Conservation (phyloP, 2,888 invertebrate species). For the Isoperla grammatica region DNA sequence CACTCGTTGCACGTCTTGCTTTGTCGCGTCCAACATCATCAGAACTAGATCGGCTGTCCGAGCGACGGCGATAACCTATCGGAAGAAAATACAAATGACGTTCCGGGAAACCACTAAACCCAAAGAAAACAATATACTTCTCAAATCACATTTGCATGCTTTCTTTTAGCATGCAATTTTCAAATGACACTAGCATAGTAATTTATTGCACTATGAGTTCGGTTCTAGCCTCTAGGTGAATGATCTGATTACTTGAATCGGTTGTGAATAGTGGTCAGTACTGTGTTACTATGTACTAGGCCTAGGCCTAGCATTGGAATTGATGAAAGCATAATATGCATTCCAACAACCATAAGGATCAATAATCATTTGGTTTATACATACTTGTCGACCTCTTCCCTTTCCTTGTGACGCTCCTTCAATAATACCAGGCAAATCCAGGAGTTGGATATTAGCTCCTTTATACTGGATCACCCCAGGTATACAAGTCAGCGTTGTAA, state of each 20-base stretch:
- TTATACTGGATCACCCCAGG: slow-evolving; percentile 98
- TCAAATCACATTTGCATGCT: background rate
- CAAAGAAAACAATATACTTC: background rate
- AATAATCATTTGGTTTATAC: too few species aligned
- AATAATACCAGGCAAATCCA: slow-evolving; percentile 98
- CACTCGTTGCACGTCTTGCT: slow-evolving; percentile 91
- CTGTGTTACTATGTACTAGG: too few species aligned
- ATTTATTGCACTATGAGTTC: too few species aligned
- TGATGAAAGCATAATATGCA: too few species aligned
- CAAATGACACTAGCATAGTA: too few species aligned
- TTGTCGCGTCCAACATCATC: slow-evolving; percentile 99
- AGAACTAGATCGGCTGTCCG: slow-evolving; percentile 95
- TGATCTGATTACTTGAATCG: too few species aligned
- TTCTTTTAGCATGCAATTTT: too few species aligned
- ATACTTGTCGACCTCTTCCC: slow-evolving; percentile 78
- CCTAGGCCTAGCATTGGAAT: too few species aligned
- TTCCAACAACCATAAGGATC: too few species aligned
- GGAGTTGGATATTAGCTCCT: slow-evolving; percentile 95
- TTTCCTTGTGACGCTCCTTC: slow-evolving; percentile 97
- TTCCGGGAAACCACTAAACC: background rate
- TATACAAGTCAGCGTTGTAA: slow-evolving; percentile 97
- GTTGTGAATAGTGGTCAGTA: too few species aligned
- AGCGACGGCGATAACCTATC: slow-evolving; percentile 92
- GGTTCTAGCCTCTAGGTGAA: too few species aligned
- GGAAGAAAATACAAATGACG: background rate